phyloP scores from a whole-genome alignment of 2,888 invertebrate genomes.

The Xanthia togata region DNA sequence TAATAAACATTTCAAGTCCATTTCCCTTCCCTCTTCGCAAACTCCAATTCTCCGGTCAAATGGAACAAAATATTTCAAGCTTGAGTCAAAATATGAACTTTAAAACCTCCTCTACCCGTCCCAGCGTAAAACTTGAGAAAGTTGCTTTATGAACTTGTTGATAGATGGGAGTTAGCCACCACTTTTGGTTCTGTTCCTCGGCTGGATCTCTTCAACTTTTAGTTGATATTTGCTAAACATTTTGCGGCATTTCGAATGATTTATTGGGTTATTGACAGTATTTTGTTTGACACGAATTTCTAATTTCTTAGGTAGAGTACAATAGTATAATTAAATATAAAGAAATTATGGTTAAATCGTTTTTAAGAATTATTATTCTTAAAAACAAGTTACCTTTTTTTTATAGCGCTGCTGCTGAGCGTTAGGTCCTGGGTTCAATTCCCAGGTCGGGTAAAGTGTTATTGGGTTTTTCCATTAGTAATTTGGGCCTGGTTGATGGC shows the following conservation, averaged over 20 bases:
- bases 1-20: background rate
- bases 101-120: conserved; percentile 46
- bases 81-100: conserved; percentile 56
- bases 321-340: no score
- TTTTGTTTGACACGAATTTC: background rate
- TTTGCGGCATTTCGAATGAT: conserved; percentile 21
- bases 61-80: conserved; percentile 39
- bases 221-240: conserved; percentile 45
- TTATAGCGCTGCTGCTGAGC: no score
- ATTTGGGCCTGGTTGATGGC: no score
- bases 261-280: conserved; percentile 11
- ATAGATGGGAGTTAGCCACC: conserved; percentile 66
- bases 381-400: no score
- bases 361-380: no score
- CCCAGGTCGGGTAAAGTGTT: no score
- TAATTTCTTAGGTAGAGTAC: background rate
- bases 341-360: no score
- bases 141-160: conserved; percentile 66
- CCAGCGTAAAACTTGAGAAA: conserved; percentile 47
- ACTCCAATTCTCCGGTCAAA: conserved; percentile 3
- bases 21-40: background rate
- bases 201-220: conserved; percentile 27
- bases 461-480: no score
- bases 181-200: conserved; percentile 53
- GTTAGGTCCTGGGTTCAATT: no score